These are phyloP conservation scores for Scylla paramamosain DNA, from an alignment of 1,140 invertebrate species.

Conservation along the genomic window DNA sequence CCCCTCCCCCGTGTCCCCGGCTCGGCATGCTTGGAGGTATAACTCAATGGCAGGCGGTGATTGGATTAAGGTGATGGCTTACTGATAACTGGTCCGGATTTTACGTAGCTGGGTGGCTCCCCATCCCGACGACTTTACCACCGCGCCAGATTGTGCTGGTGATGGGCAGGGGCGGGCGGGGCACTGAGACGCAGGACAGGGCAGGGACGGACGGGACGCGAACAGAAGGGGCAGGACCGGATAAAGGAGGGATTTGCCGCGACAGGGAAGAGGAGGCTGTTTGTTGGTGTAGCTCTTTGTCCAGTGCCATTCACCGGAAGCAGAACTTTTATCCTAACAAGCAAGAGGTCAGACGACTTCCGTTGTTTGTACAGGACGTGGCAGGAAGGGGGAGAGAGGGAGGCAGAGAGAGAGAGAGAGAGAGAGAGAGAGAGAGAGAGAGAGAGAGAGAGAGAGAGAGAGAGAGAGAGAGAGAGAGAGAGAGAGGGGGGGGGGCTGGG, in stretches of 20 bases:
- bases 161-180: background rate
- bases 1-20: slow-evolving; percentile 35
- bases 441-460: too few relatives aligned
- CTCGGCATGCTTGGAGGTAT: slow-evolving; percentile 66
- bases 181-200: background rate
- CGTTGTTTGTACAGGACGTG: too few relatives aligned
- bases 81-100: slow-evolving; percentile 63
- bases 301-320: too few relatives aligned
- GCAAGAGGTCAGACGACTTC: too few relatives aligned
- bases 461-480: too few relatives aligned
- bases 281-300: background rate
- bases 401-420: too few relatives aligned
- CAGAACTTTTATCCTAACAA: too few relatives aligned
- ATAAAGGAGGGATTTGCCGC: too few relatives aligned
- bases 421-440: too few relatives aligned
- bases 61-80: slow-evolving; percentile 71
- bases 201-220: too few relatives aligned
- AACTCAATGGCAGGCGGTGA: slow-evolving; percentile 61
- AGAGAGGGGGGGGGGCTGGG: too few relatives aligned
- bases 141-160: background rate
- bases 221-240: background rate
- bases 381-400: too few relatives aligned
- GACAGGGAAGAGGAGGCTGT: background rate
- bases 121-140: background rate
- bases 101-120: slow-evolving; percentile 34